These are phyloP conservation scores for Timema cristinae DNA, from an alignment of 2,888 invertebrate genomes.

Conservation along the genomic window DNA sequence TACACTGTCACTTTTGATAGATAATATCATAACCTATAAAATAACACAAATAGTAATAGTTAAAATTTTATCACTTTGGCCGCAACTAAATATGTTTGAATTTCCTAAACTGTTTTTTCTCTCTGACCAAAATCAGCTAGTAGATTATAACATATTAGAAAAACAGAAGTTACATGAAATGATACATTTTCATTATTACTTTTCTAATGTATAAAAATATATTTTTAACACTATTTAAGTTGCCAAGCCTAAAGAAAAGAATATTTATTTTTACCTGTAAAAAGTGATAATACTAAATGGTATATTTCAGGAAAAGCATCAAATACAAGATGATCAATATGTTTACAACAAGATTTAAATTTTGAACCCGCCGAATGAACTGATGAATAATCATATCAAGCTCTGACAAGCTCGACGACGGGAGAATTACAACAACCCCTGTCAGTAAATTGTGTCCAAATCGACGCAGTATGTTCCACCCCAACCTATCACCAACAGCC, in stretches of 20 bases:
- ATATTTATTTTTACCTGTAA: not conserved
- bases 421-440: slow-evolving; percentile 31
- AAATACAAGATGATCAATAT: slow-evolving; percentile 27
- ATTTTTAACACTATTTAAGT: not conserved
- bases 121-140: not conserved
- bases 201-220: not conserved
- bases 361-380: slow-evolving; percentile 26
- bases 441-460: slow-evolving; percentile 11
- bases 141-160: no score
- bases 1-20: no score
- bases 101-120: no score
- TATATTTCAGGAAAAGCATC: slow-evolving; percentile 25
- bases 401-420: slow-evolving; percentile 26
- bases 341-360: slow-evolving; percentile 26
- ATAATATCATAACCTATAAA: no score
- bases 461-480: not conserved
- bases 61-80: no score
- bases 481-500: no score
- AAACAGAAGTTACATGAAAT: no score
- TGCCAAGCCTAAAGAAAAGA: not conserved
- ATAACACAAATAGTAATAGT: no score
- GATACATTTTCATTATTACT: not conserved
- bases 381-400: slow-evolving; percentile 22
- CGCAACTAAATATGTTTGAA: no score
- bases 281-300: not conserved